These are phyloP conservation scores for Macrobrachium rosenbergii DNA, from an alignment of 1,140 invertebrate genomes.

Conservation along the genomic window DNA sequence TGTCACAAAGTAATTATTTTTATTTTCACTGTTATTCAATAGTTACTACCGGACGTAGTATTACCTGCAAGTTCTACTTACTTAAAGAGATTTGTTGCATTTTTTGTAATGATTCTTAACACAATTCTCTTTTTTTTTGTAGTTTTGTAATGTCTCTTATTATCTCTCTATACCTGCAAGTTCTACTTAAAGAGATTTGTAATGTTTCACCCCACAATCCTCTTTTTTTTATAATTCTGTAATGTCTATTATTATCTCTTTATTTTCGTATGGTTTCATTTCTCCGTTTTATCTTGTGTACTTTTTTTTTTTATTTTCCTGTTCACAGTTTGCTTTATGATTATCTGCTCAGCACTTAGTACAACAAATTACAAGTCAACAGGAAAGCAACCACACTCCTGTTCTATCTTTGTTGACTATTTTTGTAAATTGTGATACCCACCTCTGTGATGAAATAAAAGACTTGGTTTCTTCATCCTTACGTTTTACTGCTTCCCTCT, in stretches of 20 bases:
- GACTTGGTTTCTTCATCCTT: neutral
- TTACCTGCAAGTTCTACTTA: slow-evolving; percentile 27
- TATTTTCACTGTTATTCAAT: neutral
- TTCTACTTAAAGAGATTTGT: too few species aligned
- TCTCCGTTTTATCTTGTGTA: neutral
- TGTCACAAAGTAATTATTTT: slow-evolving; percentile 37
- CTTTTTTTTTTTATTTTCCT: neutral
- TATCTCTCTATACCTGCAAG: too few species aligned
- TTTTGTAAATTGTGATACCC: slow-evolving; percentile 35
- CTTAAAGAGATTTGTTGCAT: neutral
- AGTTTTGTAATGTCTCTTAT: too few species aligned
- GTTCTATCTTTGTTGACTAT: neutral
- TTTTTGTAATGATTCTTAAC: too few species aligned
- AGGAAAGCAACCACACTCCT: neutral
- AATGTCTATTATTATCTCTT: too few species aligned
- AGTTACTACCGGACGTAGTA: neutral
- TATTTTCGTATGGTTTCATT: neutral
- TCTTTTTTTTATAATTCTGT: too few species aligned
- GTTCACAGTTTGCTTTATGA: neutral
- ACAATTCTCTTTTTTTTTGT: too few species aligned
- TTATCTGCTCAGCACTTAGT: neutral
- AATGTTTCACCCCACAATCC: too few species aligned
- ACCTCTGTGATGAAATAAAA: slow-evolving; percentile 57
- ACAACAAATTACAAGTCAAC: neutral
- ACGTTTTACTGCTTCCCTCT: neutral